Base-by-base conservation (phyloP, 2,888 invertebrate genomes). In the Oxycera nigricornis region DNA sequence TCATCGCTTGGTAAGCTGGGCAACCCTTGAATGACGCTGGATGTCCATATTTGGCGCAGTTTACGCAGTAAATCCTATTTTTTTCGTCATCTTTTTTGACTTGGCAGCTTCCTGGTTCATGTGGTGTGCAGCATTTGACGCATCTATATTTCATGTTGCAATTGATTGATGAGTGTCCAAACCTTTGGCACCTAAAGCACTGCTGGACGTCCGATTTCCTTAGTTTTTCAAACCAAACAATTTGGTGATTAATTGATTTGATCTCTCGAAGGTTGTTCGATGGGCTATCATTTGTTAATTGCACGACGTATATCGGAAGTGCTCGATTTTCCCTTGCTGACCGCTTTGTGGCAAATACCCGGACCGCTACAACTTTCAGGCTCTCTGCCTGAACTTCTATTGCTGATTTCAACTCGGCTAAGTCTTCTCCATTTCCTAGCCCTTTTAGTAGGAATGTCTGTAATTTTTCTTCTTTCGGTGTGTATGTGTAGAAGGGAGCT, bases 131-230 rank as follows among this genome's bases (percentile, higher is more conserved):
- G 6, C 11, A 35, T 11, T 35, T 35, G 35, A 35, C 35, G 11
- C 35, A 35, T 35, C 35, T 7, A 35, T 7, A 35, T 35, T 35
- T 11, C 35, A 35, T 35, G 35, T 35, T 35, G 35, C 11, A 35
- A 35, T 35, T 73, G 9, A 22, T 11, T 6, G 73, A 26, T 3
- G 61, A n/a, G 20, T 73, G 73, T 39, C 72, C 73, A 61, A 39
- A 59, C 14, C 73, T 30, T 61, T 73, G 73, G 52, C 73, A 73
- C 2, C 72, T 6, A 17, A 31, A 35, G 17, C 72, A 72, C 24
- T 55, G 57, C 31, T 22, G 28, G 3, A 39, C 22, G 2, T 35
- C 62, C 22, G 9, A 17, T 11, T 39, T 11, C 4, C 22, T 1
- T 2, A 65, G 17, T n/a, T 35, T 35, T 7, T 11, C 35, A 35